These are phyloP conservation scores for Cyaniris semiargus DNA, from an alignment of 2,888 invertebrate genomes.

Conservation along the genomic window DNA sequence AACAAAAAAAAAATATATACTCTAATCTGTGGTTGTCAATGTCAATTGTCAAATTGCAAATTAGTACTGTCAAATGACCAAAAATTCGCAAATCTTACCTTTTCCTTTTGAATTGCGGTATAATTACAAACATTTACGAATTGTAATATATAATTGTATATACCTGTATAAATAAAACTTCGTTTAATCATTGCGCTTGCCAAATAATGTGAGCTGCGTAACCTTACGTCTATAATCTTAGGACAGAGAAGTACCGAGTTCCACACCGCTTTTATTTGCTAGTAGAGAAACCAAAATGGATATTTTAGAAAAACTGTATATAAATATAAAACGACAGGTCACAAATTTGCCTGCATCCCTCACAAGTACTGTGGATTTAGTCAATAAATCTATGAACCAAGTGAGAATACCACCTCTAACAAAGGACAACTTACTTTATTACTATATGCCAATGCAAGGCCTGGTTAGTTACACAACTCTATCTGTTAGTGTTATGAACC, in stretches of 20 bases:
- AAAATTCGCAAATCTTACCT: not conserved
- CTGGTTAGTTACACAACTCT: constrained; percentile 88
- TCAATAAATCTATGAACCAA: constrained; percentile 65
- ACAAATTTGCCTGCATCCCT: constrained; percentile 56
- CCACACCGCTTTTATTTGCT: constrained; percentile 4
- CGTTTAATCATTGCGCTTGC: constrained; percentile 57
- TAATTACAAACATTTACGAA: not conserved
- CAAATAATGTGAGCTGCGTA: constrained; percentile 71
- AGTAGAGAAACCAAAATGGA: constrained; percentile 56
- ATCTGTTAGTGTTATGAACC: constrained; percentile 92
- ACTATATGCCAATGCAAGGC: constrained; percentile 89
- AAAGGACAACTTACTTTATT: constrained; percentile 85
- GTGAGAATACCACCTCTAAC: constrained; percentile 84
- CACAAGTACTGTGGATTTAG: constrained; percentile 61
- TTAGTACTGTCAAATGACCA: not conserved
- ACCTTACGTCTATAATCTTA: constrained; percentile 44
- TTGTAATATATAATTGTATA: constrained; percentile 1
- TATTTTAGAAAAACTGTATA: constrained; percentile 64
- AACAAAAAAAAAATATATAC: too few species aligned
- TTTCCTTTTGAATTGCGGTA: not conserved
- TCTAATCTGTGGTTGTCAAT: too few species aligned
- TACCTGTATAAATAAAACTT: not conserved
- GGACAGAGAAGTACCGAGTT: constrained; percentile 30
- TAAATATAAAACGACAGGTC: constrained; percentile 57
- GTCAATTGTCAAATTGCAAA: not conserved